These are phyloP conservation scores for Bos javanicus DNA, from an alignment of 2,113 vertebrate genomes.

Conservation along the genomic window DNA sequence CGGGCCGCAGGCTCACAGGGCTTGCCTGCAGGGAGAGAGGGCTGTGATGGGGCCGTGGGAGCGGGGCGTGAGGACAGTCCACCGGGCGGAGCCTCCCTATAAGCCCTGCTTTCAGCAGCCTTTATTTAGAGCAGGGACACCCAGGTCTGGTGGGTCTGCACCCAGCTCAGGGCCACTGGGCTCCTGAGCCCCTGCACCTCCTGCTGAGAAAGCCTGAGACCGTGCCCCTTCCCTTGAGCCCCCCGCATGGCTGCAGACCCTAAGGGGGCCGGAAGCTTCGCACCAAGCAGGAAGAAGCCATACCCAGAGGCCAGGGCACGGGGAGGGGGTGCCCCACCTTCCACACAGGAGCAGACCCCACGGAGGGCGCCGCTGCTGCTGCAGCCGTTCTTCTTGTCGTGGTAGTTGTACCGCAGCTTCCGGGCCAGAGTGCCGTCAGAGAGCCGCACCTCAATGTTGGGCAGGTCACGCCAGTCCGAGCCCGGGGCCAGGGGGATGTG, in stretches of 20 bases:
- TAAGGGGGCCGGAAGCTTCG: not conserved
- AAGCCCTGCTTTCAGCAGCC: not conserved
- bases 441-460: slow-evolving; percentile 93
- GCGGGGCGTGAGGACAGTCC: fast-evolving
- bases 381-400: slow-evolving; percentile 91
- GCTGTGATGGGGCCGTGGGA: fast-evolving
- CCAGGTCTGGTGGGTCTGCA: not conserved
- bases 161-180: not conserved
- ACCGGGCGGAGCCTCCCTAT: fast-evolving
- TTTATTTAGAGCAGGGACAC: not conserved
- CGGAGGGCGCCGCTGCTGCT: slow-evolving; percentile 88
- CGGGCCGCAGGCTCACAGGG: slow-evolving; percentile 91
- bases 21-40: slow-evolving; percentile 77
- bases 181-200: fast-evolving
- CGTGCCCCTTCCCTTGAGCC: fast-evolving
- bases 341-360: slow-evolving; percentile 93
- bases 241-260: fast-evolving
- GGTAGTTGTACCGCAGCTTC: slow-evolving; percentile 91
- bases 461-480: slow-evolving; percentile 96
- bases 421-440: slow-evolving; percentile 89
- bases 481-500: slow-evolving; percentile 94
- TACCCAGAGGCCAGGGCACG: not conserved
- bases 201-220: not conserved
- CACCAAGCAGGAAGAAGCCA: too few relatives aligned
- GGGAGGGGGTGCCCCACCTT: slow-evolving; percentile 78